Base-by-base conservation (phyloP, 2,888 invertebrate species). In the Polyommatus icarus region DNA sequence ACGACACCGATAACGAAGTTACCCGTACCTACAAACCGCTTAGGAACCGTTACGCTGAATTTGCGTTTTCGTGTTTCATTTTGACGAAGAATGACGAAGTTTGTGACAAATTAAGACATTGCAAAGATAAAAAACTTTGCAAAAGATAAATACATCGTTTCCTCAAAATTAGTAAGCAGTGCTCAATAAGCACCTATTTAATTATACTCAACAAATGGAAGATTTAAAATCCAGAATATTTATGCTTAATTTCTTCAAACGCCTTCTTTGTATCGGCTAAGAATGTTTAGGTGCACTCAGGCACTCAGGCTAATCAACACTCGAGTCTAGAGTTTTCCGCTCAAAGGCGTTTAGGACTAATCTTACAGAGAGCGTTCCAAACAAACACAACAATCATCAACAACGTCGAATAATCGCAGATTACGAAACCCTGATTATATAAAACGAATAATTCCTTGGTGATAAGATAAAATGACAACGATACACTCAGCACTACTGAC, bases 321-420 rank as follows among this genome's bases (percentile, higher is more conserved):
- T 67, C 67, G 29, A 67, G 67, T 67, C 67, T 67, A 32, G 67
- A 67, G 67, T 67, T 32, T 67, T 67, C 67, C 29, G 67, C 67
- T 67, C 67, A 29, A 67, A 32, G 29, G 29, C 29, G 29, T 67
- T 67, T 67, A 15, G 32, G 18, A 67, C 29, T 67, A 67, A 67
- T 32, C 67, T 67, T 32, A 4, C 15, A 1, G 29, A 67, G 67
- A 29, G 29, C 24, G 5, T 29, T 24, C 3, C 67, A 67, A 67
- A 67, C 67, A 29, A 67, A 67, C 67, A 67, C 10, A 67, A 15
- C 4, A 15, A 20, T 67, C 67, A 67, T 10, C 15, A 29, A 29
- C 50, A 15, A 40, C 3, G 12, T 29, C n/a, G 59, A 61, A 61
- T 24, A 61, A 61, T n/a, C 54, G 6, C 59, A 20, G 10, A 20